Percentiles rank a stretch among this genome's conserved stretches.
Conservation (phyloP, 92 coral and sea anemone genomes). For the Epizoanthus stellaris region DNA sequence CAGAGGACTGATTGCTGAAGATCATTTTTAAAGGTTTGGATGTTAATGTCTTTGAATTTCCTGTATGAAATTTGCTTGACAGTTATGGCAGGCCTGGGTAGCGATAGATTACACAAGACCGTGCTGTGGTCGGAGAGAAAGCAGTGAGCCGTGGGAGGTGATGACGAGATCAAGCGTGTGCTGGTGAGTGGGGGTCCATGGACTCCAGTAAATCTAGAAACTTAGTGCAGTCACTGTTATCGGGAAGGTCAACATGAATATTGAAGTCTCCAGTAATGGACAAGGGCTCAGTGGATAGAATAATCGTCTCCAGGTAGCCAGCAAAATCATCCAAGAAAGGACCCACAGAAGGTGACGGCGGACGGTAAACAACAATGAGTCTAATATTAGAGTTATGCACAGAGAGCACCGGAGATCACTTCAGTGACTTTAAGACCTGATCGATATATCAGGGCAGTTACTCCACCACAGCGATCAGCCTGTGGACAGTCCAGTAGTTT, state of each 20-base stretch:
- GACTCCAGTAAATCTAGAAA: conserved; percentile 44
- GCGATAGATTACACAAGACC: too few species aligned
- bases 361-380: conserved; percentile 44
- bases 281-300: conserved; percentile 48
- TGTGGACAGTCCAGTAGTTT: conserved; percentile 1
- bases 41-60: too few species aligned
- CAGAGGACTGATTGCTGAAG: too few species aligned
- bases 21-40: too few species aligned
- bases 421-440: not conserved
- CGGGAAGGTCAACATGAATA: conserved; percentile 34
- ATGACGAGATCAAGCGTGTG: conserved; percentile 20
- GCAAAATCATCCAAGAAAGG: conserved; percentile 52
- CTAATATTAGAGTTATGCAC: not conserved
- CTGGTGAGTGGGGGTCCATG: conserved; percentile 40
- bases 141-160: conserved; percentile 1
- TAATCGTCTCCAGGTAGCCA: conserved; percentile 37
- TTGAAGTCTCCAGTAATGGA: conserved; percentile 51
- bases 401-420: not conserved
- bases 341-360: conserved; percentile 25
- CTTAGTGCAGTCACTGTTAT: conserved; percentile 13
- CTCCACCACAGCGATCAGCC: conserved; percentile 41
- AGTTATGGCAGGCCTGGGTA: too few species aligned
- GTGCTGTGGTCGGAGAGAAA: too few species aligned
- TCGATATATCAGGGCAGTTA: conserved; percentile 24
- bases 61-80: too few species aligned